Base-by-base conservation (phyloP, 2,888 invertebrate genomes). In the Frankliniella intonsa region DNA sequence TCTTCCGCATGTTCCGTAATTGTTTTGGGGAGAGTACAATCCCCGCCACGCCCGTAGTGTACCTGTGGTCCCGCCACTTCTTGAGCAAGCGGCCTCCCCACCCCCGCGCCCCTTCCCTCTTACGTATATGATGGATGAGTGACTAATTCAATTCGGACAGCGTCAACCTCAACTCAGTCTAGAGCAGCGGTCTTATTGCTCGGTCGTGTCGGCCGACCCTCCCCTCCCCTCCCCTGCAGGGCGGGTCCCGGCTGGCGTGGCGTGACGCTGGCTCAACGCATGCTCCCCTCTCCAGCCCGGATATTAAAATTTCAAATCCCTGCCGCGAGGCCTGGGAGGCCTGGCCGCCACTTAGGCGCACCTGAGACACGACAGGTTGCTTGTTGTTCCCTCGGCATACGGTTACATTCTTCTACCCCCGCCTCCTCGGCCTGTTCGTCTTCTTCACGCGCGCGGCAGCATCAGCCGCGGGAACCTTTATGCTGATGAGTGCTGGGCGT, bases 241-340 rank as follows among this genome's bases (percentile, higher is more conserved):
- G 38, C 38, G 38, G 38, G 38, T 38, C 38, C 38, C 38, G 38
- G 38, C 38, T 38, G 38, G 38, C 38, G 38, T 38, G 38, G 38
- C 38, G 38, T 38, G 38, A 38, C 38, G 62, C 17, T 8, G 55
- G 22, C 69, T 25, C 12, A 76, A 76, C 69, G 25, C 22, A 25
- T 76, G 69, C 25, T 76, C 69, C 55, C 55, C 55, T 38, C 38
- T 19, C 69, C 69, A 25, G 12, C 22, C 69, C 69, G 69, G 69
- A 76, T 76, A 76, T 76, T 76, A 76, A 76, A 76, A 76, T 76
- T 76, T 76, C 69, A 76, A 76, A 76, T 76, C 69, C 12, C 25
- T 10, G 38, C 38, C 38, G 38, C 38, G 69, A 76, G 69, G 25
- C 69, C 25, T 5, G 38, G 62, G 62, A 62, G 62, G 69, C 65